phyloP scores from a whole-genome alignment of 2,888 invertebrate species.

The Seira sanloemensis region DNA sequence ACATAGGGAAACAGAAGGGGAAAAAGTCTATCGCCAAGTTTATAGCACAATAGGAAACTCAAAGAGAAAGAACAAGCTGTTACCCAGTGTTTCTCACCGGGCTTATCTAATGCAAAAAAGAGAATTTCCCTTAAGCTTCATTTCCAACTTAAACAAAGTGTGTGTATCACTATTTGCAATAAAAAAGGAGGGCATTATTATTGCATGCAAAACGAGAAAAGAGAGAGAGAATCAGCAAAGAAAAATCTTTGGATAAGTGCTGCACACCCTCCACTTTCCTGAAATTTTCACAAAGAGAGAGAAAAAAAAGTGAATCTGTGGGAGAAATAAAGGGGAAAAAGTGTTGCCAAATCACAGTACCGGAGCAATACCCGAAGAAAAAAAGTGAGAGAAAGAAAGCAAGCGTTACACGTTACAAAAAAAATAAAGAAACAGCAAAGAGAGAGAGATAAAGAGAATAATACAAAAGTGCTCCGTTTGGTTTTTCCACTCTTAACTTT shows the following conservation, averaged over 20 bases:
- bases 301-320: conserved; percentile 19
- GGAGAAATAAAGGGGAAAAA: neutral
- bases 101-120: conserved; percentile 51
- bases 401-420: neutral
- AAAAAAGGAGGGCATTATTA: conserved; percentile 37
- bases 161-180: neutral
- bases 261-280: conserved; percentile 5
- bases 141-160: conserved; percentile 36
- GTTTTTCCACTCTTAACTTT: conserved; percentile 20
- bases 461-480: neutral
- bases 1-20: conserved; percentile 1
- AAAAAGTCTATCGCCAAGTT: conserved; percentile 35
- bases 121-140: conserved; percentile 45
- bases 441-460: neutral
- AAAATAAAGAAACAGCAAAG: conserved; percentile 27
- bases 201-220: conserved; percentile 31
- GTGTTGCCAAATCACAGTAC: conserved; percentile 20
- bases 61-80: conserved; percentile 55
- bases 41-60: conserved; percentile 21
- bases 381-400: too few species aligned
- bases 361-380: too few species aligned
- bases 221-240: neutral
- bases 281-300: conserved; percentile 21
- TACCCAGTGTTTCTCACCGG: conserved; percentile 51
- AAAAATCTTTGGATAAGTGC: conserved; percentile 49